Evolutionary conservation across 2,888 invertebrate species (phyloP), one percentile per base, ranked within the genome.

Genomic region (Augochlorella aurata): DNA sequence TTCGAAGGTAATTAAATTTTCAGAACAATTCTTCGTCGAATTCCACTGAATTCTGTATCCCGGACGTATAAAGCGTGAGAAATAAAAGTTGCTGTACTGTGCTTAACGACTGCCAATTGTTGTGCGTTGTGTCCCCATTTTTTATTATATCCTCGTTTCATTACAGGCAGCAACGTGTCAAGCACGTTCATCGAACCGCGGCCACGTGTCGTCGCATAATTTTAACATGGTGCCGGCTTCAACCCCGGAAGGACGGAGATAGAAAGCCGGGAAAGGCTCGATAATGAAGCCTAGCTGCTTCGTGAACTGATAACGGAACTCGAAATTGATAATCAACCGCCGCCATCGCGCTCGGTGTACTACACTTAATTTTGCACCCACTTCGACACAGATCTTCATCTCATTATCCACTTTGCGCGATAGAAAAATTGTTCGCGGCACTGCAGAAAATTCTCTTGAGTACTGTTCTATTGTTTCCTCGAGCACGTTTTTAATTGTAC

Each of bases 201-300:
- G 65, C 38, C 54, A 70, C 65, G 54, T 77, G 78, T 58, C 47
- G 49, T 71, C 44, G 78, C 79, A 79, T 79, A 79, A 79, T 79
- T 77, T 54, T n/a, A 58, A 38, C 78, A 45, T 50, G 70, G 58
- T 49, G 54, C n/a, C 52, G 21, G 21, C 38, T 14, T 12, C 44
- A 29, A 44, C 18, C 21, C 21, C n/a, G 16, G 21, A 63, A 38
- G 47, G n/a, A 66, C 29, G 61, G 47, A 50, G 61, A 78, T 61
- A 29, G 47, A n/a, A 61, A n/a, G 44, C 47, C 50, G 24, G 54
- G 38, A 67, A 75, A 44, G 14, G 24, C 29, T 63, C n/a, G 29
- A 73, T 54, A 67, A 77, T 74, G 74, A 66, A 67, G 49, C 67
- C n/a, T 16, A n/a, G 38, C 68, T 68, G 68, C 68, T 58, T 21